phyloP scores from a whole-genome alignment of 2,888 invertebrate species.

The Dasysyrphus tricinctus region DNA sequence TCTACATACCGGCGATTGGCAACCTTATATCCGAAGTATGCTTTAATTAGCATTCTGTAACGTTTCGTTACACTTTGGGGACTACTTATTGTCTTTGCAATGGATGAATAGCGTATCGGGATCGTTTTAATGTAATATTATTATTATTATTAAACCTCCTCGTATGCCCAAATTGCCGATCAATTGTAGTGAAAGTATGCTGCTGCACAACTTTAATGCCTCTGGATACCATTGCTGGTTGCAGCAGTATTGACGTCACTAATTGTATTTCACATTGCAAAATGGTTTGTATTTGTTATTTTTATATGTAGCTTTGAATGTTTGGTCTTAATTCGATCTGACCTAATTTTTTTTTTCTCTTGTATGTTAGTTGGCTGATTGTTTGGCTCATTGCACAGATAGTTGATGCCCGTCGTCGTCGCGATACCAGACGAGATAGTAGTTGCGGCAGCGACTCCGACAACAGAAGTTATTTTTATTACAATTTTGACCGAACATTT shows the following conservation, averaged over 20 bases:
- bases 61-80: slow-evolving; percentile 5
- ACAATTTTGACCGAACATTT: neutral
- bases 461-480: neutral
- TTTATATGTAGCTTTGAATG: slow-evolving; percentile 31
- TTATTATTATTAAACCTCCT: neutral
- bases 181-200: slow-evolving; percentile 58
- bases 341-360: slow-evolving; percentile 46
- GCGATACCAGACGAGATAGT: neutral
- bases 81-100: slow-evolving; percentile 13
- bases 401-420: neutral
- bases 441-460: neutral
- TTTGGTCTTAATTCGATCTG: slow-evolving; percentile 62
- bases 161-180: slow-evolving; percentile 17
- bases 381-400: slow-evolving; percentile 27
- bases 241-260: slow-evolving; percentile 57
- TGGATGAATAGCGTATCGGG: slow-evolving; percentile 32
- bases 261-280: slow-evolving; percentile 61
- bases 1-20: neutral
- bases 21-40: neutral
- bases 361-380: slow-evolving; percentile 34
- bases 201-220: neutral
- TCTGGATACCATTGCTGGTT: neutral
- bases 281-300: slow-evolving; percentile 43
- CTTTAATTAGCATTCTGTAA: neutral
- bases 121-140: neutral